Evolutionary conservation across 1,140 invertebrate species (phyloP).

Genomic region (Sweltsa coloradensis): DNA sequence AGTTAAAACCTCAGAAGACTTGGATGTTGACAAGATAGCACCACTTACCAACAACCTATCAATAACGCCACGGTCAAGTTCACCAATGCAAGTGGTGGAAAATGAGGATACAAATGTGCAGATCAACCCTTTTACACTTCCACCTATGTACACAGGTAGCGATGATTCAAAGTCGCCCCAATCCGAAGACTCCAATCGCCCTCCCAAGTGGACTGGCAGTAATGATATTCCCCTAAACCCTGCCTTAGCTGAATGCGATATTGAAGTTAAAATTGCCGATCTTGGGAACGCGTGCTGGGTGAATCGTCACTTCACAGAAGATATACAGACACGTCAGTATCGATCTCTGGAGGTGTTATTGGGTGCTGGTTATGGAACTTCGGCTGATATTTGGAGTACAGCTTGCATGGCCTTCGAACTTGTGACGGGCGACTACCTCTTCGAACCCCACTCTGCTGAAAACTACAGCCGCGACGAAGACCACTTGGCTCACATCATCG

Average conservation of each 20-base stretch:
- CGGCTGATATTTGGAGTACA: slow-evolving; percentile 98
- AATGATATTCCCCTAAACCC: too few species aligned
- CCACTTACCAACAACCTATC: too few species aligned
- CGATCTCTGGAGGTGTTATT: slow-evolving; percentile 91
- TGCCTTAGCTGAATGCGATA: slow-evolving; percentile 68
- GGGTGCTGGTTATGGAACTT: slow-evolving; percentile 85
- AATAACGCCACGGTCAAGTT: too few species aligned
- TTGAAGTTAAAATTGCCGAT: slow-evolving; percentile 93
- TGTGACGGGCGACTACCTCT: slow-evolving; percentile 97
- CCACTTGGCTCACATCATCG: slow-evolving; percentile 97
- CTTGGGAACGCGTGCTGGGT: slow-evolving; percentile 99
- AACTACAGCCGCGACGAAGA: slow-evolving; percentile 90
- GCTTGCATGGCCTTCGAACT: slow-evolving; percentile 99
- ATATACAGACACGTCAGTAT: slow-evolving; percentile 98
- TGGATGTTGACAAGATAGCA: too few species aligned
- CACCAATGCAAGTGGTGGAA: too few species aligned
- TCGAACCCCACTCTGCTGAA: slow-evolving; percentile 91
- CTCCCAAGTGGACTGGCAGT: too few species aligned
- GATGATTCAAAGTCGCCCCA: too few species aligned
- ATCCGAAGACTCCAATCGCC: too few species aligned
- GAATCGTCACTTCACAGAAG: slow-evolving; percentile 89
- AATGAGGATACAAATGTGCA: too few species aligned
- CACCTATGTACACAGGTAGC: slow-evolving; percentile 21
- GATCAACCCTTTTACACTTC: too few species aligned
- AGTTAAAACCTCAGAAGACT: too few species aligned